Percentiles rank a stretch among this genome's conserved stretches.
Evolutionary conservation across 1,140 invertebrate species (phyloP).

Genomic region (Hydropsyche tenuis): DNA sequence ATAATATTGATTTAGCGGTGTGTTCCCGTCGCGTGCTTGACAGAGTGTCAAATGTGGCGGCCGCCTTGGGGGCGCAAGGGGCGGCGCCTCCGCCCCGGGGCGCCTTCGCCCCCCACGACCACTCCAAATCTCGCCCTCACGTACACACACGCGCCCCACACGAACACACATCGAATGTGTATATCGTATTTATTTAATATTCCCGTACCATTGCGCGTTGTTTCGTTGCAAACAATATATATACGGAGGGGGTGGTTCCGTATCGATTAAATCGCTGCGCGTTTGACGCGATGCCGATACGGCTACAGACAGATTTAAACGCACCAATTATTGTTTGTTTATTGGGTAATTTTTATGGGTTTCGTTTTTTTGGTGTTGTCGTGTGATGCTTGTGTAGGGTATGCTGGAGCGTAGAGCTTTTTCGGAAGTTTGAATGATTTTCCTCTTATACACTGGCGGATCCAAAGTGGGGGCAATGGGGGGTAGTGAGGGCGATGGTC

Average conservation of each 20-base stretch:
- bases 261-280: conserved; percentile 36
- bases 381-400: too few relatives aligned
- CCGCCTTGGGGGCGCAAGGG: conserved; percentile 8
- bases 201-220: conserved; percentile 37
- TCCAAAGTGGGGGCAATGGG: too few relatives aligned
- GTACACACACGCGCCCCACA: not conserved
- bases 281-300: not conserved
- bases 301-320: too few relatives aligned
- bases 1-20: conserved; percentile 40
- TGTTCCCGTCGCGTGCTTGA: conserved; percentile 40
- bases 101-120: not conserved
- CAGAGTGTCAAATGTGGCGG: conserved; percentile 39
- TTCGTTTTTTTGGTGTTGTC: too few relatives aligned
- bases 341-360: too few relatives aligned
- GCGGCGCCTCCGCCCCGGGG: not conserved
- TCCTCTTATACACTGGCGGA: too few relatives aligned
- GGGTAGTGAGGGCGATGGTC: too few relatives aligned
- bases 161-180: not conserved
- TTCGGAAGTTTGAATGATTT: too few relatives aligned
- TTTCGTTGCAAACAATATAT: conserved; percentile 39
- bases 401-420: too few relatives aligned
- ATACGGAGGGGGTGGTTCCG: not conserved
- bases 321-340: too few relatives aligned
- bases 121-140: conserved; percentile 33
- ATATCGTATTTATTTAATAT: conserved; percentile 40